Conservation (phyloP, 2,113 vertebrate genomes). For the Nipponia nippon region DNA sequence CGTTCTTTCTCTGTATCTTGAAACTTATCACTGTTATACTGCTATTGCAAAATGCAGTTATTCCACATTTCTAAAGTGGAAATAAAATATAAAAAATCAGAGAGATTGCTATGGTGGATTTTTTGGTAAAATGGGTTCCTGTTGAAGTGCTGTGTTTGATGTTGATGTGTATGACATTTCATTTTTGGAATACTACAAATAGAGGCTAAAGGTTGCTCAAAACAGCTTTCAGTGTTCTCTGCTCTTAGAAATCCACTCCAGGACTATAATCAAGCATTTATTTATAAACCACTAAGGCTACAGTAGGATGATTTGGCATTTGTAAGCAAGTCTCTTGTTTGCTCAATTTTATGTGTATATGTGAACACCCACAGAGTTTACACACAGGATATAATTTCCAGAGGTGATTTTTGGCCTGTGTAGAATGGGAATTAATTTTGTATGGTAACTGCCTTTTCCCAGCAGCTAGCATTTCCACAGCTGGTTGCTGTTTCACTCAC, state of each 20-base stretch:
- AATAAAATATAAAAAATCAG: not conserved
- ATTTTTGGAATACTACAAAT: not conserved
- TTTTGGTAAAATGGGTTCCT: not conserved
- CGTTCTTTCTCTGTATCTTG: not conserved
- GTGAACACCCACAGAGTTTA: not conserved
- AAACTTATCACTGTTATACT: not conserved
- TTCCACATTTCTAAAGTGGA: not conserved
- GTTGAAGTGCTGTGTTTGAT: not conserved
- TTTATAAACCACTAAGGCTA: constrained; percentile 5
- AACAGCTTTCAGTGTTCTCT: not conserved
- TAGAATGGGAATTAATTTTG: constrained; percentile 4
- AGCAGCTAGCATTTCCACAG: constrained; percentile 25
- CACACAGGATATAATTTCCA: not conserved
- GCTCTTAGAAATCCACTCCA: not conserved
- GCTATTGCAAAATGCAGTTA: not conserved
- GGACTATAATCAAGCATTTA: not conserved
- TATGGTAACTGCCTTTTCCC: not conserved
- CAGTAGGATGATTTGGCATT: not conserved
- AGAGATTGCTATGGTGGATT: not conserved
- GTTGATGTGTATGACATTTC: not conserved
- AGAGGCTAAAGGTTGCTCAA: not conserved
- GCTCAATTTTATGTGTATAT: not conserved
- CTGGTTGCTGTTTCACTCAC: not conserved
- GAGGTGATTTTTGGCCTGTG: constrained; percentile 6
- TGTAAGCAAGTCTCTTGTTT: not conserved